Base-by-base conservation (phyloP, 2,797 vertebrate genomes). In the Rallus crepitans region DNA sequence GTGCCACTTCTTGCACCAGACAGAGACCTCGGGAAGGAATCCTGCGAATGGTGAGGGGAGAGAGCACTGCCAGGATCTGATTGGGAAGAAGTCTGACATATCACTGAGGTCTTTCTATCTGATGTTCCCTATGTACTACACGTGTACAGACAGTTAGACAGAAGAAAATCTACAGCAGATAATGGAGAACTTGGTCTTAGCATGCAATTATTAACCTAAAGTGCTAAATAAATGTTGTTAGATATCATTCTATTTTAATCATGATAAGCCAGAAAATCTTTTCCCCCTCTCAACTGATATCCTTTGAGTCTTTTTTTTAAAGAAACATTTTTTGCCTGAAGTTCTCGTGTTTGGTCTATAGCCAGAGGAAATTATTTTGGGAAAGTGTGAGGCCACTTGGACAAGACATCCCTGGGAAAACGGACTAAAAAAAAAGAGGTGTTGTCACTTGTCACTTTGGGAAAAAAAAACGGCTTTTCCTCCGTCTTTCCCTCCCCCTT, bases 321-420 rank as follows among this genome's bases (percentile, higher is more conserved):
- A 73, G 55, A 66, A 82, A 71, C 5, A n/a, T 68, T 89, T 94
- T 94, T 95, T 93, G 45, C 81, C 45, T 78, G 8, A 82, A 85
- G 23, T 82, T 85, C 78, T 94, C 1, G 3, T 50, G 53, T 64
- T 96, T 96, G 96, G 96, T 80, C 61, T 90, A 37, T 48, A 89
- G 90, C 96, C 96, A 97, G 81, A 85, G 16, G 57, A 93, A 92
- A 92, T 93, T 97, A 97, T 97, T 97, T 96, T 85, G 33, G 93
- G 96, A 96, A 97, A 95, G 92, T 94, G 78, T 93, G 85, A 93
- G 88, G 75, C 86, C 92, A 87, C 57, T 93, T 96, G 94, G 90
- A 82, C 68, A 87, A 93, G 90, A 87, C 86, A 94, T 87, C 86
- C 86, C 86, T 97, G 96, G 94, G 96, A 97, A 97, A 97, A n/a